Percentiles rank a stretch among this genome's conserved stretches.
Conservation (phyloP, 2,888 invertebrate species). For the Tridacna crocea region DNA sequence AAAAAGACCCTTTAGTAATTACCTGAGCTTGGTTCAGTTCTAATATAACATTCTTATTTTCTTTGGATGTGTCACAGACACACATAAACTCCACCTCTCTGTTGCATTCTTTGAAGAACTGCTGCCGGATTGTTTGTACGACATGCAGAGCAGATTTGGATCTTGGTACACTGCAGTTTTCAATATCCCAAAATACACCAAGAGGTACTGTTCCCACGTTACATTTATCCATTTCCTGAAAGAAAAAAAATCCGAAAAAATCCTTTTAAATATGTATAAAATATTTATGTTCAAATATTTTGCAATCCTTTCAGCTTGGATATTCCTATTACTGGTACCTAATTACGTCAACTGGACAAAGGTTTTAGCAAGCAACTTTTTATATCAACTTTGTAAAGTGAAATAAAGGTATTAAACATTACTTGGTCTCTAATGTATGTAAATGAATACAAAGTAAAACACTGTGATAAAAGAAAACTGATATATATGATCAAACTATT, state of each 20-base stretch:
- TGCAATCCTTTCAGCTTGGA: too few relatives aligned
- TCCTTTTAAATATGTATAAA: not conserved
- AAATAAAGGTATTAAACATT: too few relatives aligned
- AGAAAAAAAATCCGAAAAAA: not conserved
- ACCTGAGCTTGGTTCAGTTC: slow-evolving; percentile 87
- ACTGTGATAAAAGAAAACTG: too few relatives aligned
- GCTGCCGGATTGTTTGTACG: slow-evolving; percentile 89
- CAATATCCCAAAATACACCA: slow-evolving; percentile 97
- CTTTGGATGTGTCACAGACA: slow-evolving; percentile 94
- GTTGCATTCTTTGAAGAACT: slow-evolving; percentile 90
- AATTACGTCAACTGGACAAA: too few relatives aligned
- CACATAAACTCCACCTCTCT: slow-evolving; percentile 95
- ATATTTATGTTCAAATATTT: too few relatives aligned
- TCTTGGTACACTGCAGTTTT: slow-evolving; percentile 94
- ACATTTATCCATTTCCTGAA: slow-evolving; percentile 19
- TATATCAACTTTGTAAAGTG: too few relatives aligned
- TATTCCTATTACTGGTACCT: too few relatives aligned
- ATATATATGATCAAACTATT: too few relatives aligned
- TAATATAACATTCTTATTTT: slow-evolving; percentile 90
- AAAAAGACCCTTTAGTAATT: slow-evolving; percentile 7
- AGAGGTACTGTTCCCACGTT: slow-evolving; percentile 83
- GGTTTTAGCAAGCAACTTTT: too few relatives aligned
- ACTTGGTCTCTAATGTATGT: too few relatives aligned
- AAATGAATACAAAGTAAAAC: too few relatives aligned
- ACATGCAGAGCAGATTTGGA: slow-evolving; percentile 92